Percentiles rank a stretch among this genome's conserved stretches.
Conservation (phyloP, 92 coral and sea anemone species). For the Nematostella vectensis region DNA sequence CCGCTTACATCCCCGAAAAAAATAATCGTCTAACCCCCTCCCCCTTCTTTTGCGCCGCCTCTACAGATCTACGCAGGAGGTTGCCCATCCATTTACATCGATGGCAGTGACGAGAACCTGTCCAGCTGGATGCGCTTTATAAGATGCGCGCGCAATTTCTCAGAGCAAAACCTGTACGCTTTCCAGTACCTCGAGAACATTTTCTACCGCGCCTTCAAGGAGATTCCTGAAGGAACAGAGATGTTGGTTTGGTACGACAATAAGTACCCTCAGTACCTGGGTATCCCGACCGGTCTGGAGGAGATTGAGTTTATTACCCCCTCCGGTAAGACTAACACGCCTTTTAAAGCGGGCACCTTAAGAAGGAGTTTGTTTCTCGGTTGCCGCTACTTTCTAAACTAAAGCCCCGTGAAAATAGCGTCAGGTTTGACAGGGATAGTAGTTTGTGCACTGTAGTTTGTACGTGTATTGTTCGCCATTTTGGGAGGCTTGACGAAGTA, state of each 20-base stretch:
- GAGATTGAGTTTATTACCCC: conserved; percentile 22
- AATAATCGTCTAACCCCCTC: no score
- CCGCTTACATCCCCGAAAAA: no score
- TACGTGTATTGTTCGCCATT: no score
- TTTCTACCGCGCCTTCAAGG: conserved; percentile 89
- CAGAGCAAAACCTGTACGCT: conserved; percentile 82
- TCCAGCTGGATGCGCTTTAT: conserved; percentile 99
- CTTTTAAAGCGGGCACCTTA: no score
- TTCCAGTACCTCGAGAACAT: conserved; percentile 75
- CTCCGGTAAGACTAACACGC: conserved; percentile 8
- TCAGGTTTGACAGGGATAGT: no score
- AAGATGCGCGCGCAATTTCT: conserved; percentile 88
- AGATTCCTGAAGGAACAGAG: conserved; percentile 73
- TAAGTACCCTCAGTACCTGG: conserved; percentile 77
- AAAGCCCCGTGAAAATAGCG: no score
- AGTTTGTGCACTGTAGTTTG: no score
- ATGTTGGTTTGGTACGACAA: conserved; percentile 92
- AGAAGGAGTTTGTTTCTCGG: no score
- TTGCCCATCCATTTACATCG: conserved; percentile 55
- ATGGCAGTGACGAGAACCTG: conserved; percentile 73
- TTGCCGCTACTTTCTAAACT: no score
- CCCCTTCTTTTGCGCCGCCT: no score
- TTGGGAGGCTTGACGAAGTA: no score
- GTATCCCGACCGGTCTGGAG: conserved; percentile 70
- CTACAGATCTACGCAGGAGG: conserved; percentile 69